Evolutionary conservation across 2,888 invertebrate genomes (phyloP).

Genomic region (Luperina nickerlii): DNA sequence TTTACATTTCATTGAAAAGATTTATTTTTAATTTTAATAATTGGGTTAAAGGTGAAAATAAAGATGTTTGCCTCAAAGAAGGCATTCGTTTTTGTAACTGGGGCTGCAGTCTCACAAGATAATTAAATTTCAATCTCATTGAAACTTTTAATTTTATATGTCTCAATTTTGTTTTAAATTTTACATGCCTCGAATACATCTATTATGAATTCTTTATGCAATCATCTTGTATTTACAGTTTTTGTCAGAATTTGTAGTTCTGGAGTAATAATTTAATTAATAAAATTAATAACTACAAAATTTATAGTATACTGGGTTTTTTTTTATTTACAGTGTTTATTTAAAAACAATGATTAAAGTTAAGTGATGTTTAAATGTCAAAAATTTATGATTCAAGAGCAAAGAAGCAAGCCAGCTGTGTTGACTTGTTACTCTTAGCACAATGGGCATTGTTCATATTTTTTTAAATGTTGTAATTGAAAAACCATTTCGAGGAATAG

Average conservation of each 20-base stretch:
- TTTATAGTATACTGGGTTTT: too few species aligned
- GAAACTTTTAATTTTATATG: background rate
- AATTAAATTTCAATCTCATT: background rate
- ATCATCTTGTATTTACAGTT: background rate
- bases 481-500: too few species aligned
- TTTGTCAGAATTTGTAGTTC: background rate
- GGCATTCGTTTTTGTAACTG: background rate
- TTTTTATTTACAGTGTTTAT: too few species aligned
- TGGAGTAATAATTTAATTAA: background rate
- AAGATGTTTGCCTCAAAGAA: background rate
- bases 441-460: too few species aligned
- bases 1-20: background rate
- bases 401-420: conserved; percentile 9
- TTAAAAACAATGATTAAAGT: too few species aligned
- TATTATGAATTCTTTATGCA: background rate
- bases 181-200: too few species aligned
- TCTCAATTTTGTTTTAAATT: background rate
- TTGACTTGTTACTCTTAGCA: background rate
- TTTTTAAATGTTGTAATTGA: too few species aligned
- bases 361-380: too few species aligned
- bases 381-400: background rate
- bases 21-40: background rate
- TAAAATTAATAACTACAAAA: background rate
- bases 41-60: background rate
- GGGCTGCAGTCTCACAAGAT: background rate